Conservation (phyloP, 2,797 vertebrate species). For the Thalassophryne amazonica region DNA sequence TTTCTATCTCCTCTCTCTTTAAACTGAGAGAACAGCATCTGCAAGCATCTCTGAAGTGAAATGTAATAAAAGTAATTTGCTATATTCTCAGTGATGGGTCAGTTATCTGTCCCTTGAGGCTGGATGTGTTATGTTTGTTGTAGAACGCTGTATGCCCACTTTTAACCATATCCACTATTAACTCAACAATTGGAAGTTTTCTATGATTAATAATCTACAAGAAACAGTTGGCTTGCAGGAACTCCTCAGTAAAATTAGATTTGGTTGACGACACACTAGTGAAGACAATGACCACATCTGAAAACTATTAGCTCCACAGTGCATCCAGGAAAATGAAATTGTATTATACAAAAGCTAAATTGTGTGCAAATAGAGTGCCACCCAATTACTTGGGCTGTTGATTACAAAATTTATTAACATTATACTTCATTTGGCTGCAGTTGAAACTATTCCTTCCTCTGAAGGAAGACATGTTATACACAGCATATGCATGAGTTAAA, state of each 20-base stretch:
- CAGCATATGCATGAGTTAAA: too few relatives aligned
- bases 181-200: too few relatives aligned
- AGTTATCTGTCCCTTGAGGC: background rate
- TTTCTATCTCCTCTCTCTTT: background rate
- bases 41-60: background rate
- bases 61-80: background rate
- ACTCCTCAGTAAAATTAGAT: slow-evolving; percentile 16
- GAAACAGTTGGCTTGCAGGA: slow-evolving; percentile 4
- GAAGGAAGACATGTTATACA: background rate
- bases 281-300: slow-evolving; percentile 34
- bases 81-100: background rate
- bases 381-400: slow-evolving; percentile 56
- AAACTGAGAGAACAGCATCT: background rate
- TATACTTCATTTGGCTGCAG: slow-evolving; percentile 16
- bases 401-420: slow-evolving; percentile 36
- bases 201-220: too few relatives aligned
- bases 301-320: slow-evolving; percentile 8
- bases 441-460: slow-evolving; percentile 7
- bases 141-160: background rate
- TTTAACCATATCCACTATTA: background rate
- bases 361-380: slow-evolving; percentile 34
- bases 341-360: slow-evolving; percentile 11
- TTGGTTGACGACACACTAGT: slow-evolving; percentile 17
- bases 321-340: slow-evolving; percentile 8
- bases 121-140: slow-evolving; percentile 14